These are phyloP conservation scores for Nipponia nippon DNA, from an alignment of 2,113 vertebrate species.

Conservation along the genomic window DNA sequence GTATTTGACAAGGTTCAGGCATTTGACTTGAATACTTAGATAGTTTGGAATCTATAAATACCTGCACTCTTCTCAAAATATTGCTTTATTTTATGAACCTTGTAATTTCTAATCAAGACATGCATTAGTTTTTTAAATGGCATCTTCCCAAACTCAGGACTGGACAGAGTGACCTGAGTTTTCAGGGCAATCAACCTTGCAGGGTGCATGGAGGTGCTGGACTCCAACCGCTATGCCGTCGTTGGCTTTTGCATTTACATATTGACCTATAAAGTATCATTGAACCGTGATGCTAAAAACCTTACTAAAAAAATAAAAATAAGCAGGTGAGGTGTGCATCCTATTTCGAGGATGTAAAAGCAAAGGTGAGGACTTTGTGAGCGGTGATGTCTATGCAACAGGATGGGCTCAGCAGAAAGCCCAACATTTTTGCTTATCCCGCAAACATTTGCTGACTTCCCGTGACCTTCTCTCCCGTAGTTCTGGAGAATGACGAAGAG, in stretches of 20 bases:
- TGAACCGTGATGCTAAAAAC: background rate
- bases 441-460: background rate
- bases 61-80: background rate
- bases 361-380: background rate
- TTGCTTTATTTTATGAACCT: background rate
- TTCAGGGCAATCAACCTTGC: background rate
- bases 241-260: background rate
- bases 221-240: background rate
- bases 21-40: background rate
- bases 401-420: background rate
- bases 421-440: background rate
- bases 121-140: background rate
- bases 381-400: background rate
- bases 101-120: background rate
- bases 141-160: background rate
- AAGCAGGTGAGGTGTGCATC: background rate
- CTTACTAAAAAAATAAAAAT: background rate
- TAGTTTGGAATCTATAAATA: constrained; percentile 2
- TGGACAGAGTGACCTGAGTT: background rate
- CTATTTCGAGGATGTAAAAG: background rate
- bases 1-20: background rate
- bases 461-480: constrained; percentile 60
- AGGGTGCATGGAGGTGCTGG: background rate
- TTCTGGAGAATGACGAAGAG: constrained; percentile 94
- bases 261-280: background rate